A percentile compares a stretch with the other conserved stretches of the same genome.
phyloP scores from a whole-genome alignment of 92 coral and sea anemone genomes.

The Palythoa caribaeorum region DNA sequence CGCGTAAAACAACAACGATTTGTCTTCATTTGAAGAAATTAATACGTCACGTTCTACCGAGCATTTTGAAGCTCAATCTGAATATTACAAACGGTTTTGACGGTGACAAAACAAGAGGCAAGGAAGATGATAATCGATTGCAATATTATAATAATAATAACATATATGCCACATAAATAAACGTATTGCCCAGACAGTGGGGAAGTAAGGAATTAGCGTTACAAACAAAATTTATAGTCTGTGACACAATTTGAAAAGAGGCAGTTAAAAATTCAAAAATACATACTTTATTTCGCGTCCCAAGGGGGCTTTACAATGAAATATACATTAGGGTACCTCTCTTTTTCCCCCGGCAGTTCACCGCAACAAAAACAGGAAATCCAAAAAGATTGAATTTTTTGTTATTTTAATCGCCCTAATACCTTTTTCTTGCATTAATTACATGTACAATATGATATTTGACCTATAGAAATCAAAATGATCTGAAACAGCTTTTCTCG shows the following conservation, averaged over 20 bases:
- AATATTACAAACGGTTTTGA: neutral
- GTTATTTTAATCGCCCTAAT: neutral
- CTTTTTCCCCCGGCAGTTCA: no score
- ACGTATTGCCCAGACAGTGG: no score
- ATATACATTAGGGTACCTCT: no score
- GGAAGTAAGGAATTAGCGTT: neutral
- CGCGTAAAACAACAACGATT: neutral
- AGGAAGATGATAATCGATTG: neutral
- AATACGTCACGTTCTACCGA: constrained; percentile 26
- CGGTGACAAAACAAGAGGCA: neutral
- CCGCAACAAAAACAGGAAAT: neutral
- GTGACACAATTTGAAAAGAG: neutral
- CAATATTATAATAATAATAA: no score
- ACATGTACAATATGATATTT: no score
- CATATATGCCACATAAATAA: no score
- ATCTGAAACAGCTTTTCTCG: neutral
- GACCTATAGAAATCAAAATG: neutral
- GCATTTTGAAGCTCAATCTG: neutral
- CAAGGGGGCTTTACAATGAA: no score
- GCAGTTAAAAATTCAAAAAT: neutral
- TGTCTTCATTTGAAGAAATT: neutral
- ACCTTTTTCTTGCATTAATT: no score
- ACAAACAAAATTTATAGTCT: neutral
- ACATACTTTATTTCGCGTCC: no score
- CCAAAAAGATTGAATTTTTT: neutral